Conservation (phyloP, 2,113 vertebrate species). For the Plotosus lineatus region DNA sequence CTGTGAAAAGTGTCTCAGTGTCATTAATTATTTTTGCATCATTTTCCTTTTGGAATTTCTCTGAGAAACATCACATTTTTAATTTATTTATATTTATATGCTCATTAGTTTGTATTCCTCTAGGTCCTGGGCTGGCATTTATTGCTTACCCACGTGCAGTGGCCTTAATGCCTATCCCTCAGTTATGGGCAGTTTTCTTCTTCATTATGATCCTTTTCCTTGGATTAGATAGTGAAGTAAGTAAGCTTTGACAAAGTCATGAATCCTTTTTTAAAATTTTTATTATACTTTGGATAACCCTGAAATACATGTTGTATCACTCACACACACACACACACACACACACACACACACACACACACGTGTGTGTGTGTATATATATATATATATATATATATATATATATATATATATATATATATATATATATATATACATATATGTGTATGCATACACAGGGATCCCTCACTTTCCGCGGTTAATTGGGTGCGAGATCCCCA, state of each 20-base stretch:
- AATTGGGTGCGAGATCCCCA: too few relatives aligned
- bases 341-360: too few relatives aligned
- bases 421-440: too few relatives aligned
- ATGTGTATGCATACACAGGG: too few relatives aligned
- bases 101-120: constrained; percentile 10
- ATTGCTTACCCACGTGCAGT: constrained; percentile 77
- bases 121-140: constrained; percentile 77
- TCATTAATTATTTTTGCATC: background rate
- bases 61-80: background rate
- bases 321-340: too few relatives aligned
- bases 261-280: background rate
- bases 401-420: too few relatives aligned
- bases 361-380: too few relatives aligned
- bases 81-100: background rate
- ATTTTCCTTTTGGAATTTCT: background rate
- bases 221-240: constrained; percentile 76
- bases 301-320: background rate
- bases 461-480: too few relatives aligned
- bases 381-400: too few relatives aligned
- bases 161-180: constrained; percentile 75
- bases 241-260: background rate
- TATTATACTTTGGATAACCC: background rate
- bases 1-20: background rate
- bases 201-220: constrained; percentile 77
- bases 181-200: constrained; percentile 77